phyloP scores from a whole-genome alignment of 2,888 invertebrate genomes.

The Volucella inflata region DNA sequence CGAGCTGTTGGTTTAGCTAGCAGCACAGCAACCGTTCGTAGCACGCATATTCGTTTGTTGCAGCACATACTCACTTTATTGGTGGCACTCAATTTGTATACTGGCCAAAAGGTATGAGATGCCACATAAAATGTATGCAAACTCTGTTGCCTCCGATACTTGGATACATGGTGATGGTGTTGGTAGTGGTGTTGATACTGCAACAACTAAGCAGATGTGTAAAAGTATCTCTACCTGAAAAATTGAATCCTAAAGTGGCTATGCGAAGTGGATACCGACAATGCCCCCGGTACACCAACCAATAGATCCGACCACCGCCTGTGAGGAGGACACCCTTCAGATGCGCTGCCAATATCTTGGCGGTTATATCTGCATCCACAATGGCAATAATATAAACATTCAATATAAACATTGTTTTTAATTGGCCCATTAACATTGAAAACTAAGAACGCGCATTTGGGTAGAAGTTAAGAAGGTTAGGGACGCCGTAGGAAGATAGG shows the following conservation, averaged over 20 bases:
- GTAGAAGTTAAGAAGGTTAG: slow-evolving; percentile 41
- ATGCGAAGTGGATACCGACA: slow-evolving; percentile 1
- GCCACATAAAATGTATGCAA: slow-evolving; percentile 68
- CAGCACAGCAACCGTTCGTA: slow-evolving; percentile 59
- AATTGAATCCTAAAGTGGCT: slow-evolving; percentile 42
- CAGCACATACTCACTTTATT: slow-evolving; percentile 59
- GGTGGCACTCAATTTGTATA: slow-evolving; percentile 76
- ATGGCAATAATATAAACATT: slow-evolving; percentile 75
- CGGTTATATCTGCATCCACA: slow-evolving; percentile 74
- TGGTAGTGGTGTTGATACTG: slow-evolving; percentile 3
- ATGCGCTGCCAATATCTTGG: slow-evolving; percentile 65
- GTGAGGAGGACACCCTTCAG: slow-evolving; percentile 57
- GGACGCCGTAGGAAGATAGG: slow-evolving; percentile 5
- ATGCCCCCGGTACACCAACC: background rate
- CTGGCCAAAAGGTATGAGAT: slow-evolving; percentile 72
- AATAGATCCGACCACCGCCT: slow-evolving; percentile 53
- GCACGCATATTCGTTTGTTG: slow-evolving; percentile 39
- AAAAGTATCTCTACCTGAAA: slow-evolving; percentile 17
- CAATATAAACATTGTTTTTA: slow-evolving; percentile 76
- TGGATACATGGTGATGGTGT: background rate
- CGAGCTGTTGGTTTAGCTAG: slow-evolving; percentile 2
- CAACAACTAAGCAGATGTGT: background rate
- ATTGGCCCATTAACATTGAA: slow-evolving; percentile 76
- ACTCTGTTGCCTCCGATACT: slow-evolving; percentile 10
- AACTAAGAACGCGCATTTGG: slow-evolving; percentile 70